These are phyloP conservation scores for Gephyroberyx darwinii DNA, from an alignment of 2,797 vertebrate genomes.

Conservation along the genomic window DNA sequence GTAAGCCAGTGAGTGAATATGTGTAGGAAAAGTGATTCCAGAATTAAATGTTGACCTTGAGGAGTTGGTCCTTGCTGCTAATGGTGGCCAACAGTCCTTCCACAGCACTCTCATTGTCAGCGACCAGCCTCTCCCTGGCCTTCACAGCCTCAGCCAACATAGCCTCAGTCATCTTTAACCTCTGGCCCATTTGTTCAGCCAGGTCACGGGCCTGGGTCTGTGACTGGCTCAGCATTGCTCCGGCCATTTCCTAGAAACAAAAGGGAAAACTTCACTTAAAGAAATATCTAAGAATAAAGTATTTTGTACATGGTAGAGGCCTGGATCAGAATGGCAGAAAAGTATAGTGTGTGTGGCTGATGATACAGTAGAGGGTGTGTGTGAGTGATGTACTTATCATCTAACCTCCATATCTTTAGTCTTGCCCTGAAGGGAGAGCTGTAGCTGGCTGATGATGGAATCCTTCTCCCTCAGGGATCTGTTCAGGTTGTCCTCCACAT, in stretches of 20 bases:
- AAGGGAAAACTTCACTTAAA: neutral
- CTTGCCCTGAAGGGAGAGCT: constrained; percentile 81
- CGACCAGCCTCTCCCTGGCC: constrained; percentile 80
- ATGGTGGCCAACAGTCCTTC: constrained; percentile 82
- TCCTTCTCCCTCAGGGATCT: constrained; percentile 85
- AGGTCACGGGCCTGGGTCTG: constrained; percentile 76
- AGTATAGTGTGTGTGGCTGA: neutral
- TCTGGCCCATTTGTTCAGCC: constrained; percentile 82
- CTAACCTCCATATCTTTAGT: constrained; percentile 87
- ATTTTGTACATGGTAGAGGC: neutral
- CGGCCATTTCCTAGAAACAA: constrained; percentile 76
- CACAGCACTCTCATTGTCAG: constrained; percentile 82
- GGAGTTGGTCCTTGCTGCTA: constrained; percentile 83
- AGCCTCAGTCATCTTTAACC: constrained; percentile 82
- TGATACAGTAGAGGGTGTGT: neutral
- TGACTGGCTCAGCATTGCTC: constrained; percentile 76
- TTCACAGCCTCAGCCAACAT: constrained; percentile 83
- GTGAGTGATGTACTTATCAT: neutral
- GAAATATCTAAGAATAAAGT: neutral
- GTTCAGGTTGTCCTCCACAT: constrained; percentile 85
- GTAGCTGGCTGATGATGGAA: constrained; percentile 84
- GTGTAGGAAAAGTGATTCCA: neutral
- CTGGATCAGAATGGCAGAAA: neutral
- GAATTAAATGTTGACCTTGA: constrained; percentile 73
- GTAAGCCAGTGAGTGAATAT: no score